These are phyloP conservation scores for Steinernema carpocapsae DNA, from an alignment of 2,888 invertebrate genomes.

Conservation along the genomic window DNA sequence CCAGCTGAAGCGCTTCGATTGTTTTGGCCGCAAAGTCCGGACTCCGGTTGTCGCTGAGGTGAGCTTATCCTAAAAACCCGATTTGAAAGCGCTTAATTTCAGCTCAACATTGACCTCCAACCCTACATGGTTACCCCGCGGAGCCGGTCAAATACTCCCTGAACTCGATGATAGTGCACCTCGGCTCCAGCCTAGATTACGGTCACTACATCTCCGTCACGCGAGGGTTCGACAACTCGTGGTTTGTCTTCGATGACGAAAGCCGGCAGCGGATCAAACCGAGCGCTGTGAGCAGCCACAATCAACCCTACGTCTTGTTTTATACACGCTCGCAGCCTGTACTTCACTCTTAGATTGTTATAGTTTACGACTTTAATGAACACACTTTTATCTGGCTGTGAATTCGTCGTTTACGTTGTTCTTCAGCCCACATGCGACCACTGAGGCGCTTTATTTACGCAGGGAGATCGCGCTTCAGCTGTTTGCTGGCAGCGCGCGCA, in stretches of 20 bases:
- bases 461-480: too few relatives aligned
- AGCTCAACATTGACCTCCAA: conserved; percentile 1
- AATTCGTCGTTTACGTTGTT: neutral
- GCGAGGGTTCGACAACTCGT: conserved; percentile 33
- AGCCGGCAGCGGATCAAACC: neutral
- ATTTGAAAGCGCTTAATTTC: neutral
- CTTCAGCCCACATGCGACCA: too few relatives aligned
- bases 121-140: neutral
- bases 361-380: conserved; percentile 31
- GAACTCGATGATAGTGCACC: conserved; percentile 33
- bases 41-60: conserved; percentile 6
- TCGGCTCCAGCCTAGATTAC: conserved; percentile 34
- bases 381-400: neutral
- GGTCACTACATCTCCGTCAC: conserved; percentile 36
- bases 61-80: neutral
- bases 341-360: conserved; percentile 16
- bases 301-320: conserved; percentile 45
- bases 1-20: conserved; percentile 30
- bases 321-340: conserved; percentile 37
- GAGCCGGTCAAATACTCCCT: conserved; percentile 18
- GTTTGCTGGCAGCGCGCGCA: too few relatives aligned
- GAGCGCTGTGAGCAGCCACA: neutral
- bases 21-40: conserved; percentile 9
- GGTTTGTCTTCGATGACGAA: conserved; percentile 55
- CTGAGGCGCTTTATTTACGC: too few relatives aligned